phyloP scores from a whole-genome alignment of 2,797 vertebrate species.

The Clarias fuscus region DNA sequence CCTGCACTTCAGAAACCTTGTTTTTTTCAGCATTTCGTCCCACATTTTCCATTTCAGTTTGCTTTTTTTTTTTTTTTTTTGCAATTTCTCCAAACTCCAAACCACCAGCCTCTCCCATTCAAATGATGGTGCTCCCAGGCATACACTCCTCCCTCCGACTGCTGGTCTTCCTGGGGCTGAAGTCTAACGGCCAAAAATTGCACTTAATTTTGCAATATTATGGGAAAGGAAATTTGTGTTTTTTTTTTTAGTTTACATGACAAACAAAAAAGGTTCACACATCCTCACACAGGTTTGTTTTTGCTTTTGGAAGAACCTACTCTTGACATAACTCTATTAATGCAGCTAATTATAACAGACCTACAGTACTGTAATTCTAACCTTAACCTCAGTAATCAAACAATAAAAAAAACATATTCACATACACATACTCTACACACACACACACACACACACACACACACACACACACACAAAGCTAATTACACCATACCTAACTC shows the following conservation, averaged over 20 bases:
- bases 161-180: slow-evolving; percentile 24
- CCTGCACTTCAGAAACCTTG: background rate
- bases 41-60: slow-evolving; percentile 25
- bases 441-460: too few relatives aligned
- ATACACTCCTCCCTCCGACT: background rate
- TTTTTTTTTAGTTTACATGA: background rate
- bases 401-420: background rate
- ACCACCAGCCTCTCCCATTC: slow-evolving; percentile 4
- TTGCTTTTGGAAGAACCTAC: background rate
- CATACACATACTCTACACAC: too few relatives aligned
- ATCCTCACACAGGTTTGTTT: background rate
- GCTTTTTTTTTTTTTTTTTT: background rate
- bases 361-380: background rate
- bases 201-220: slow-evolving; percentile 1
- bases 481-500: background rate
- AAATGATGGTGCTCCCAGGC: slow-evolving; percentile 32
- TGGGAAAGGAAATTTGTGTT: background rate
- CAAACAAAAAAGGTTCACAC: background rate
- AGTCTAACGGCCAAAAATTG: slow-evolving; percentile 8
- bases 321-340: background rate
- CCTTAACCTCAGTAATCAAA: background rate
- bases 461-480: slow-evolving; percentile 33
- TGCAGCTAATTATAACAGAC: background rate
- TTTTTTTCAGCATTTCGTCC: slow-evolving; percentile 16
- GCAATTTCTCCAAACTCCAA: slow-evolving; percentile 1